These are phyloP conservation scores for Lordiphosa collinella DNA, from an alignment of 1,140 invertebrate species.

Conservation along the genomic window DNA sequence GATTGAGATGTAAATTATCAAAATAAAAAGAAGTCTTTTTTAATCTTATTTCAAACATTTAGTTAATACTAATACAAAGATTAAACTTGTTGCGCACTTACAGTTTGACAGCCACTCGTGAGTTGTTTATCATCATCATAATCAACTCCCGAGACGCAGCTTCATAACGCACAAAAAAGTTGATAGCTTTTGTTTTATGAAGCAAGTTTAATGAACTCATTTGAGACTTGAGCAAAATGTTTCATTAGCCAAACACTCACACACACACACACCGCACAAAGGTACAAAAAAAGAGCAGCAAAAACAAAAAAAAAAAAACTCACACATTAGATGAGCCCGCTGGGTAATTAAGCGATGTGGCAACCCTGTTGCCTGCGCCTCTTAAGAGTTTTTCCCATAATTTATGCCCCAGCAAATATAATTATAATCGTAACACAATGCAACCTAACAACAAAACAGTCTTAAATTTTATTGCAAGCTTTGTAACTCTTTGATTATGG, in stretches of 20 bases:
- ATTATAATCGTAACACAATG: slow-evolving; percentile 75
- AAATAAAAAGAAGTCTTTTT: too few relatives aligned
- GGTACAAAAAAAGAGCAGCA: background rate
- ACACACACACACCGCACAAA: slow-evolving; percentile 5
- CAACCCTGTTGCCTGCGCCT: slow-evolving; percentile 35
- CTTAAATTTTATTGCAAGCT: slow-evolving; percentile 72
- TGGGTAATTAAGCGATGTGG: slow-evolving; percentile 71
- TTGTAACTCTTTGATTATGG: slow-evolving; percentile 71
- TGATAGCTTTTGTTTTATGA: slow-evolving; percentile 31
- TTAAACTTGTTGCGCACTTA: too few relatives aligned
- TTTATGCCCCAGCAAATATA: slow-evolving; percentile 69
- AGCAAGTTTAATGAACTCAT: slow-evolving; percentile 65
- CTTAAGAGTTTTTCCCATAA: slow-evolving; percentile 53
- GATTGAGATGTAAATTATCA: too few relatives aligned
- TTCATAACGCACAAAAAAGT: slow-evolving; percentile 15
- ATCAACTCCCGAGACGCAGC: slow-evolving; percentile 7
- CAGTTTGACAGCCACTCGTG: background rate
- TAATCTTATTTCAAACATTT: too few relatives aligned
- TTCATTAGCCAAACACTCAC: slow-evolving; percentile 42
- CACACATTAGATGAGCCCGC: slow-evolving; percentile 52
- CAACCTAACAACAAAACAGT: slow-evolving; percentile 54
- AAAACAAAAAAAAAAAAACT: slow-evolving; percentile 14
- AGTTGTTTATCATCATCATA: slow-evolving; percentile 24
- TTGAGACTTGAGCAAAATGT: slow-evolving; percentile 47
- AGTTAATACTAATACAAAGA: too few relatives aligned